Evolutionary conservation across 2,797 vertebrate genomes (phyloP), one percentile per base, ranked within the genome.

Genomic region (Gymnodraco acuticeps): DNA sequence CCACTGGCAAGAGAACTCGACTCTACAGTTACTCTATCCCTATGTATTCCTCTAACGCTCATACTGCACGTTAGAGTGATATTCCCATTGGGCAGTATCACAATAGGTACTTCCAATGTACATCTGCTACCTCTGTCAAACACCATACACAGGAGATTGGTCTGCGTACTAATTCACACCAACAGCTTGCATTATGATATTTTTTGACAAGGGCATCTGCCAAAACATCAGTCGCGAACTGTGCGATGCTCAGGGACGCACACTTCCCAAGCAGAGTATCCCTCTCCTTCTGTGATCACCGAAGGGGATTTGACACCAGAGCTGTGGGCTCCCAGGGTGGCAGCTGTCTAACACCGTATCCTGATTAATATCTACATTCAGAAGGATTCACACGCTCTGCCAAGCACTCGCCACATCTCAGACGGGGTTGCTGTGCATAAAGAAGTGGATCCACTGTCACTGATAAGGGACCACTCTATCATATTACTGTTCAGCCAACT

Each of bases 341-440:
- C 88, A 91, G 88, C 86, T 92, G 90, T 92, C 91, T 84, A 90
- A 92, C 92, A 91, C 87, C 53, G 38, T 66, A 88, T 86, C 83
- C 90, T 93, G 92, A 95, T 95, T 94, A 91, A 94, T 94, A 94
- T 94, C 93, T 90, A 84, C 88, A 85, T 91, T 92, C 89, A 88
- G 70, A 82, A 81, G 73, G 53, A 88, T 90, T 90, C 84, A 86
- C 90, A 85, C 75, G 65, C 87, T 75, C 87, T 75, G 84, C 83
- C 81, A 77, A 88, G 85, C 87, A 73, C 84, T 73, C 50, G 10
- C 70, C 73, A 50, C 82, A 55, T 84, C 82, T 74, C 85, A 53
- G 51, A 78, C 72, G 51, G 60, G 54, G 68, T 46, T 63, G 53
- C 82, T 73, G 50, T 13, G 50, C 75, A 75, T 77, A 76, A 90